A percentile compares a stretch with the other conserved stretches of the same genome.
These are phyloP conservation scores for Sussaba pulchella DNA, from an alignment of 2,888 invertebrate genomes.

Conservation along the genomic window DNA sequence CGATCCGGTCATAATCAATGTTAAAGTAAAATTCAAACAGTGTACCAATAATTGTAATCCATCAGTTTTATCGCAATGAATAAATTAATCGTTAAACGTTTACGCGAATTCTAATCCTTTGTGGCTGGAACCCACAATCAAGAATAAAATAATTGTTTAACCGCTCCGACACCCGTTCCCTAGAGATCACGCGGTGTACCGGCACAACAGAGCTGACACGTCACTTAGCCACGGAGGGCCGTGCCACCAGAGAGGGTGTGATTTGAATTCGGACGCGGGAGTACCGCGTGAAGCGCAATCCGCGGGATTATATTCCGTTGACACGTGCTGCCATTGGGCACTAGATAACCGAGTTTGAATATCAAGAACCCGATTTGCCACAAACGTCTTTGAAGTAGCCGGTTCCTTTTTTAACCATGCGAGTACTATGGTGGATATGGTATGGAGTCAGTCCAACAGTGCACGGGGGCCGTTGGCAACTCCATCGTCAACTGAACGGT, in stretches of 20 bases:
- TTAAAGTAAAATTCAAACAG: no score
- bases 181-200: no score
- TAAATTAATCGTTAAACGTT: no score
- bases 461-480: neutral
- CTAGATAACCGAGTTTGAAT: neutral
- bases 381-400: constrained; percentile 50
- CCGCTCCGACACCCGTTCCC: no score
- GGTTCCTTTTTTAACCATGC: constrained; percentile 62
- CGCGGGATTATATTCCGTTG: constrained; percentile 68
- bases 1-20: no score
- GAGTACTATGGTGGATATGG: constrained; percentile 59
- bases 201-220: no score
- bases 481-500: constrained; percentile 30
- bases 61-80: no score
- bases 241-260: constrained; percentile 67
- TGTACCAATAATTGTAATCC: no score
- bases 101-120: no score
- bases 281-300: constrained; percentile 70
- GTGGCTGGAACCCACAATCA: no score
- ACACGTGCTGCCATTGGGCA: constrained; percentile 58
- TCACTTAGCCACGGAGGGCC: constrained; percentile 58
- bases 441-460: constrained; percentile 62
- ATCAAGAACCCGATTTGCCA: constrained; percentile 42
- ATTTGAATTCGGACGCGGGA: constrained; percentile 23
- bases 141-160: no score